Evolutionary conservation across 2,797 vertebrate species (phyloP), one percentile per base, ranked within the genome.

Genomic region (Spondyliosoma cantharus): DNA sequence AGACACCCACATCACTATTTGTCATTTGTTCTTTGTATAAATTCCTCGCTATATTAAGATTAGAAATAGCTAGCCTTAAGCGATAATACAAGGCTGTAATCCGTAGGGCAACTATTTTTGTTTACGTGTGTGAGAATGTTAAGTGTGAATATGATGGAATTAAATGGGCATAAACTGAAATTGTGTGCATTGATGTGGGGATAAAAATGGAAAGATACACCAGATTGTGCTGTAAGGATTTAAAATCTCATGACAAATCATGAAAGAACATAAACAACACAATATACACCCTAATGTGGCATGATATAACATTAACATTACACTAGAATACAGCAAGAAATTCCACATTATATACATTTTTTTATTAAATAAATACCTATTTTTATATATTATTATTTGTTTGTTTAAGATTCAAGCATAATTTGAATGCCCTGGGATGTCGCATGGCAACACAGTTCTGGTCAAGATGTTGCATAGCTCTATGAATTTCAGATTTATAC

Each of bases 401-500:
- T 24, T 50, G 7, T 61, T 9, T 58, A 8, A 15, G 2, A 14
- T 43, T 64, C 2, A 7, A 19, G 22, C 8, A 6, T 25, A 5
- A 13, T 17, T 49, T 22, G 2, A 64, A 48, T 42, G 25, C 0
- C 4, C 12, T 29, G 22, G 12, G 17, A 32, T n/a, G 32, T 49
- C 29, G 3, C 76, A 66, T 60, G 37, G 29, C 74, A 86, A 79
- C 74, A 52, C 17, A 62, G 42, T 53, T 58, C 13, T 61, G 3
- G 0, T 58, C 20, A 53, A 42, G 6, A 48, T 8, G 37, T 42
- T 71, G 29, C 20, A 32, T 48, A 60, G 19, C 1, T 62, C 17
- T 11, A 4, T 8, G 1, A 42, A 60, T 52, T 82, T 78, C 11
- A 73, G 80, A 84, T 13, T 0, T 71, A 80, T 6, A 80, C 65